Evolutionary conservation across 2,113 vertebrate species (phyloP), one percentile per base, ranked within the genome.

Genomic region (Accipiter virgatus): DNA sequence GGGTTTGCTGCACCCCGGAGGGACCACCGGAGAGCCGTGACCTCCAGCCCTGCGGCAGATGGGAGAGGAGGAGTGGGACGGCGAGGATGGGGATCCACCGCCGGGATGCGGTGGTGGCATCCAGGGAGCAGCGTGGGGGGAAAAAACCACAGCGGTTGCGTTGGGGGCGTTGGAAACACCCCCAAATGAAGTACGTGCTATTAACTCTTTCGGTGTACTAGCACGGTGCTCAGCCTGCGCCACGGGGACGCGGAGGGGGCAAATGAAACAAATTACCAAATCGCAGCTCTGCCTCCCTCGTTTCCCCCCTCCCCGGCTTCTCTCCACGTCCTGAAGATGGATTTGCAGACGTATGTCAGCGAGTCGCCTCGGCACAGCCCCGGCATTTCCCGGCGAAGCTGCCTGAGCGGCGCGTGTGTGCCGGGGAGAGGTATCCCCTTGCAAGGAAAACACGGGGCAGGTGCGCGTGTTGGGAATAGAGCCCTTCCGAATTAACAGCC

Each of bases 381-480:
- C 31, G 55, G 80, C 56, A 82, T 95, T 97, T 93, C 93, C 95
- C 94, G 27, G 65, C 31, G 9, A 14, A 68, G 80, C 74, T 25
- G 27, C 71, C 23, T 27, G 86, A 84, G 95, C 92, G 65, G 66
- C 70, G 81, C 53, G 86, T 73, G 92, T 88, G 95, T 93, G 58
- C 95, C 17, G 45, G 90, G 52, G 38, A 42, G 82, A 72, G 32
- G 48, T 82, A 74, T 97, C 95, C 73, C 47, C 80, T 98, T 94
- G 93, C 97, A 90, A 95, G 94, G 66, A 91, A 97, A 98, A 97
- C 94, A 96, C 2, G 6, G 81, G 82, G 92, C 97, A 98, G 95
- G 96, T 96, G 94, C 86, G 86, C 43, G 27, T 13, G 16, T 21
- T 38, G 81, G 86, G 61, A 79, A 29, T 2, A 50, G 90, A 86